Evolutionary conservation across 37 sponge, comb jelly and placozoan species (phyloP).

Genomic region (Oscarella lobularis): DNA sequence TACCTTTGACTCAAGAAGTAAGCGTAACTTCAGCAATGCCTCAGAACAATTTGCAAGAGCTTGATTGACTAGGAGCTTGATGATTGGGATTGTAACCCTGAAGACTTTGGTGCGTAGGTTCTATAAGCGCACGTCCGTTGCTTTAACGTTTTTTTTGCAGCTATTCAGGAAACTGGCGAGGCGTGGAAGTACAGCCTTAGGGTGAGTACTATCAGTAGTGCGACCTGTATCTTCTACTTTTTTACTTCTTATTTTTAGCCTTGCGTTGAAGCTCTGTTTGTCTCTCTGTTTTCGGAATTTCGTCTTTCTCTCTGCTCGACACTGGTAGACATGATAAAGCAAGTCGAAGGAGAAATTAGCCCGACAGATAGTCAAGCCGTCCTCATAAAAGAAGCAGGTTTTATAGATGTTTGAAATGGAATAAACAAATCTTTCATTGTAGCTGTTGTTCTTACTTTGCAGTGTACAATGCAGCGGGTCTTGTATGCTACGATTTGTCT

Average conservation of each 20-base stretch:
- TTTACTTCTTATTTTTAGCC: background rate
- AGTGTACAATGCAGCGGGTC: conserved; percentile 63
- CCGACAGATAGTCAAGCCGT: conserved; percentile 12
- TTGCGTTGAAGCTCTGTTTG: conserved; percentile 50
- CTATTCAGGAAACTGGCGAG: conserved; percentile 3
- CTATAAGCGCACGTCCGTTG: no score
- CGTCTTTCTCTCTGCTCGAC: conserved; percentile 29
- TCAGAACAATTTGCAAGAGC: conserved; percentile 3
- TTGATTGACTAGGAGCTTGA: conserved; percentile 6
- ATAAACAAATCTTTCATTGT: background rate
- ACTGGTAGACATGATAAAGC: conserved; percentile 28
- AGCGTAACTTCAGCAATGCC: no score
- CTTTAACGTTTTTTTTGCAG: background rate
- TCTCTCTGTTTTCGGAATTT: conserved; percentile 35
- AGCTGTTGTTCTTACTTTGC: background rate
- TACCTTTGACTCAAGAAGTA: background rate
- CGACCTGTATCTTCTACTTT: background rate
- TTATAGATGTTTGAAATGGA: background rate
- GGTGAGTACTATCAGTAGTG: conserved; percentile 2
- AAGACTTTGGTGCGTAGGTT: conserved; percentile 9
- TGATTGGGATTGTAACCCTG: conserved; percentile 11
- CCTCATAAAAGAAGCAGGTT: conserved; percentile 47
- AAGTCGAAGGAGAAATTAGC: conserved; percentile 26
- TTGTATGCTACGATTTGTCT: conserved; percentile 63
- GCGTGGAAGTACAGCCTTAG: conserved; percentile 11